These are phyloP conservation scores for Ceuthmochares aereus DNA, from an alignment of 2,113 vertebrate genomes.

Conservation along the genomic window DNA sequence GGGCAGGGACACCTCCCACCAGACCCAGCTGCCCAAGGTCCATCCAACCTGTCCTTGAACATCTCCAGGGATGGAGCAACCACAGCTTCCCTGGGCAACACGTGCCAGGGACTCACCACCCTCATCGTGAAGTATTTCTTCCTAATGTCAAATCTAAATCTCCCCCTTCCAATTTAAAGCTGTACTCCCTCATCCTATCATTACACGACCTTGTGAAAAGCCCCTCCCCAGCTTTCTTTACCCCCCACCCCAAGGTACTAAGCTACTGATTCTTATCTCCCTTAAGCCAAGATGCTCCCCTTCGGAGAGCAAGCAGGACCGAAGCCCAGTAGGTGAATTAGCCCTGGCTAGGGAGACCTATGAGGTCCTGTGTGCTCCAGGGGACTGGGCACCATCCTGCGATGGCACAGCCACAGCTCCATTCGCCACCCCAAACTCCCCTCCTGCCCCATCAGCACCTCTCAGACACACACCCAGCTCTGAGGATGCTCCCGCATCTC, in stretches of 20 bases:
- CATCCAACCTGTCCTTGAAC: too few relatives aligned
- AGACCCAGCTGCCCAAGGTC: too few relatives aligned
- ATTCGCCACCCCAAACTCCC: background rate
- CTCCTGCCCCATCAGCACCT: accelerated
- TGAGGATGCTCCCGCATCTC: background rate
- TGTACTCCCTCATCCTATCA: too few relatives aligned
- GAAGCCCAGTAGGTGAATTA: background rate
- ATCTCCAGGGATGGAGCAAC: too few relatives aligned
- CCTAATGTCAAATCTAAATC: too few relatives aligned
- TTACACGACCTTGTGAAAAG: too few relatives aligned
- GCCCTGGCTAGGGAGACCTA: background rate
- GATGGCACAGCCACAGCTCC: background rate
- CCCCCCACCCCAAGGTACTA: background rate
- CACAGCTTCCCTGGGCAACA: too few relatives aligned
- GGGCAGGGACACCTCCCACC: too few relatives aligned
- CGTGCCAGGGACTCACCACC: too few relatives aligned
- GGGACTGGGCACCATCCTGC: background rate
- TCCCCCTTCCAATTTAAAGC: too few relatives aligned
- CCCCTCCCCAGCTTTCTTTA: too few relatives aligned
- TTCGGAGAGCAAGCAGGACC: background rate
- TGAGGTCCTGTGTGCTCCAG: accelerated
- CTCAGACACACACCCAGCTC: background rate
- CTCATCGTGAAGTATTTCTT: too few relatives aligned
- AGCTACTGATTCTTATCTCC: background rate
- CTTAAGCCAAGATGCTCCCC: background rate